Evolutionary conservation across 2,888 invertebrate species (phyloP).

Genomic region (Lampropteryx suffumata): DNA sequence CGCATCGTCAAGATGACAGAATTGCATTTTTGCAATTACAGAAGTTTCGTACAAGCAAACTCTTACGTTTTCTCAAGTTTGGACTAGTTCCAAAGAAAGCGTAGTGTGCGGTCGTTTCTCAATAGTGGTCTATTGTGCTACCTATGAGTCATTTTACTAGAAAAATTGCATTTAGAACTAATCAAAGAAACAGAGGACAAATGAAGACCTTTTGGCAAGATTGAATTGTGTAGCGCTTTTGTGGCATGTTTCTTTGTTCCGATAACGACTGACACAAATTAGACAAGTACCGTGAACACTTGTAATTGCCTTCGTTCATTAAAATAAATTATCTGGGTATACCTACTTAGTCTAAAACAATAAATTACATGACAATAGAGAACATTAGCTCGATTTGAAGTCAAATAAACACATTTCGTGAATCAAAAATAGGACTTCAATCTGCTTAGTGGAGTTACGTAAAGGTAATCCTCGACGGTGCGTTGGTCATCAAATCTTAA

Average conservation of each 20-base stretch:
- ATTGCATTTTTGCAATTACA: too few relatives aligned
- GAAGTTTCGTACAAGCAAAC: too few relatives aligned
- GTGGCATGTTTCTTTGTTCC: slow-evolving; percentile 30
- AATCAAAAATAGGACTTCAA: too few relatives aligned
- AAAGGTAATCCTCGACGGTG: too few relatives aligned
- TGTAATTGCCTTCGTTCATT: slow-evolving; percentile 6
- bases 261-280: slow-evolving; percentile 14
- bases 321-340: slow-evolving; percentile 2
- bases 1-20: too few relatives aligned
- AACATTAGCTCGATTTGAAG: too few relatives aligned
- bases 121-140: slow-evolving; percentile 41
- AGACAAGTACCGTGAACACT: slow-evolving; percentile 1
- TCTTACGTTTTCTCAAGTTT: slow-evolving; percentile 40
- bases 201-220: slow-evolving; percentile 22
- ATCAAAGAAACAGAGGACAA: slow-evolving; percentile 29
- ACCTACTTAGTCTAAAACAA: slow-evolving; percentile 3
- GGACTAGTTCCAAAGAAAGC: slow-evolving; percentile 63
- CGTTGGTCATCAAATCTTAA: too few relatives aligned
- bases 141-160: slow-evolving; percentile 29
- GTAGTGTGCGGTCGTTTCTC: slow-evolving; percentile 57
- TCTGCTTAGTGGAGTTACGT: too few relatives aligned
- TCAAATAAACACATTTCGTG: too few relatives aligned
- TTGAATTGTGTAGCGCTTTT: slow-evolving; percentile 25
- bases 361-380: too few relatives aligned
- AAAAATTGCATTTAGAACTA: slow-evolving; percentile 26